phyloP scores from a whole-genome alignment of 2,113 vertebrate genomes.

The Ptilorrhoa leucosticta region DNA sequence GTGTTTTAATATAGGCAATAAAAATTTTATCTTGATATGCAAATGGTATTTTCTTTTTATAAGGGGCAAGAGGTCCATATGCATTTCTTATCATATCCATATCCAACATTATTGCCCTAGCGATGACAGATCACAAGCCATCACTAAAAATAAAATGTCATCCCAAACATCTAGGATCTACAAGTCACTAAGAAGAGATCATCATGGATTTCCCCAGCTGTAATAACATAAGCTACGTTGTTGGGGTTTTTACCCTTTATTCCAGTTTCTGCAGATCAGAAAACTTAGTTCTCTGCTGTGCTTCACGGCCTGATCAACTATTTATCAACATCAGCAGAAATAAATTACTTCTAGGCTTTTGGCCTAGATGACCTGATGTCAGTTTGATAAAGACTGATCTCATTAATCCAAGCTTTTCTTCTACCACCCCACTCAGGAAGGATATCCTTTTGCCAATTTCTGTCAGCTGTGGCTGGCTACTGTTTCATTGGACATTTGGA shows the following conservation, averaged over 20 bases:
- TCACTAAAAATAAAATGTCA: not conserved
- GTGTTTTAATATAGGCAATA: not conserved
- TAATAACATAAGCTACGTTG: not conserved
- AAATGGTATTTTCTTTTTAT: not conserved
- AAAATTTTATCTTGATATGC: not conserved
- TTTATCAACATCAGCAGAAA: not conserved
- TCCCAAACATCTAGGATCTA: not conserved
- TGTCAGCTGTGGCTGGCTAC: not conserved
- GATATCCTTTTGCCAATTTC: not conserved
- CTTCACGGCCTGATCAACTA: not conserved
- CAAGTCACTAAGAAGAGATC: not conserved
- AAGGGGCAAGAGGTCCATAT: not conserved
- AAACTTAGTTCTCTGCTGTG: not conserved
- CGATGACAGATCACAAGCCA: not conserved
- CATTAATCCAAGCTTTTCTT: not conserved
- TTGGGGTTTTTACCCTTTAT: not conserved
- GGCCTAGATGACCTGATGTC: not conserved
- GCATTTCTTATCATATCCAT: not conserved
- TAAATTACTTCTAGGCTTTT: not conserved
- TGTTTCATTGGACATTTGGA: not conserved
- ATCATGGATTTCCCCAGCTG: not conserved
- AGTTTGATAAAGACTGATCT: not conserved
- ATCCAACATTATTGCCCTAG: not conserved
- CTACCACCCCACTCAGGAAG: not conserved
- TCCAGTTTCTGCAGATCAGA: not conserved